Conservation (phyloP, 1,140 invertebrate genomes). For the Holcopasites calliopsidis region DNA sequence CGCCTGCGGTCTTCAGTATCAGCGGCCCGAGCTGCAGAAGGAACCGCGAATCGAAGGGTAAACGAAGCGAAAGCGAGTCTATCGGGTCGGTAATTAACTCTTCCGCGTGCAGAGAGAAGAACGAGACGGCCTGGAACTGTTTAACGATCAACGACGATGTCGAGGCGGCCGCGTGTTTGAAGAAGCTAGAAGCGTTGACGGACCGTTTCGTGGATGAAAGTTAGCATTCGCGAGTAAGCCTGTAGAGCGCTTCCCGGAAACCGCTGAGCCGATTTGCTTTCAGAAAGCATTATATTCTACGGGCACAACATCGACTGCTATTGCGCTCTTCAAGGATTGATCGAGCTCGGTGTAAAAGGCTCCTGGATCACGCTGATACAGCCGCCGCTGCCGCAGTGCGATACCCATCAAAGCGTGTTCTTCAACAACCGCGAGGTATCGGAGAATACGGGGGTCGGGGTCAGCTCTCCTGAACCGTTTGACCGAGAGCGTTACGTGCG, state of each 20-base stretch:
- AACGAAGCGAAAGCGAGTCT: slow-evolving; percentile 8
- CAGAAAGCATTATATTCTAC: slow-evolving; percentile 81
- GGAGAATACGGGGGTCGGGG: background rate
- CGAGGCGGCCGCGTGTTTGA: slow-evolving; percentile 78
- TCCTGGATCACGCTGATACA: slow-evolving; percentile 80
- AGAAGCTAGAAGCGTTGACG: slow-evolving; percentile 76
- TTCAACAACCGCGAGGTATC: slow-evolving; percentile 66
- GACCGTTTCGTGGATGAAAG: slow-evolving; percentile 59
- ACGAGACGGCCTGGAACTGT: slow-evolving; percentile 79
- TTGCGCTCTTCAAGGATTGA: slow-evolving; percentile 80
- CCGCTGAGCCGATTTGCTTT: background rate
- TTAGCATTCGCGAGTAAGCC: slow-evolving; percentile 21
- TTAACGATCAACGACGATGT: slow-evolving; percentile 81
- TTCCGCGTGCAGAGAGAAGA: slow-evolving; percentile 55
- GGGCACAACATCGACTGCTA: slow-evolving; percentile 83
- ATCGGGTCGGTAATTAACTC: too few relatives aligned
- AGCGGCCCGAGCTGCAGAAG: slow-evolving; percentile 76
- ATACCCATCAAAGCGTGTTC: slow-evolving; percentile 72
- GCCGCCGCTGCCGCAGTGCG: slow-evolving; percentile 68
- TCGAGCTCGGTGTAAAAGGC: slow-evolving; percentile 79
- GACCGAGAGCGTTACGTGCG: background rate
- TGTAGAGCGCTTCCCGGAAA: too few relatives aligned
- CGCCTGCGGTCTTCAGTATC: slow-evolving; percentile 82
- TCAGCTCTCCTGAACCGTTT: background rate
- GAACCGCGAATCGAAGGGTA: slow-evolving; percentile 57